These are phyloP conservation scores for Decapterus maruadsi DNA, from an alignment of 2,797 vertebrate genomes.

Conservation along the genomic window DNA sequence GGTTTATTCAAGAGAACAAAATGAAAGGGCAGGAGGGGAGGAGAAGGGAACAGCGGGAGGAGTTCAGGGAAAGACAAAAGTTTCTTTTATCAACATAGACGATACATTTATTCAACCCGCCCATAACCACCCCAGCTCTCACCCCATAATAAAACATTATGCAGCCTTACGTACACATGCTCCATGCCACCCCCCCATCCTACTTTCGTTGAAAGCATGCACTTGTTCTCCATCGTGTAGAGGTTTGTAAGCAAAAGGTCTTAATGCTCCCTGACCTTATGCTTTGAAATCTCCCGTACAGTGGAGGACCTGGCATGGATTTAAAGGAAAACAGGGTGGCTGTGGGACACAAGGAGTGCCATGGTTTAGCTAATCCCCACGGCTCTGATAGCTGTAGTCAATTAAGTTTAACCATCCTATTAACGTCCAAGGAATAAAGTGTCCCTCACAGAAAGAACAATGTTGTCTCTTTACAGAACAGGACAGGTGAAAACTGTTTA, in stretches of 20 bases:
- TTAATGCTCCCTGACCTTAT: not conserved
- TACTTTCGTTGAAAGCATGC: conserved; percentile 45
- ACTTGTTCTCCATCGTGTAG: conserved; percentile 29
- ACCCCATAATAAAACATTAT: conserved; percentile 70
- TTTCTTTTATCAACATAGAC: conserved; percentile 66
- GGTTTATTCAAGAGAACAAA: conserved; percentile 76
- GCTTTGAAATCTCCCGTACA: conserved; percentile 41
- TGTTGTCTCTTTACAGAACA: not conserved
- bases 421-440: conserved; percentile 25
- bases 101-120: conserved; percentile 68
- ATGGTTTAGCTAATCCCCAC: conserved; percentile 15
- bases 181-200: conserved; percentile 26
- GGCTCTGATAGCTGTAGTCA: conserved; percentile 21
- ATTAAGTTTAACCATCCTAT: conserved; percentile 34
- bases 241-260: conserved; percentile 30
- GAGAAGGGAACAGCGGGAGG: conserved; percentile 29
- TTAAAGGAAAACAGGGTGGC: conserved; percentile 9
- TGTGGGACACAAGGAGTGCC: conserved; percentile 21
- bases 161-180: conserved; percentile 62
- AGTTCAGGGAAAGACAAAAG: conserved; percentile 57
- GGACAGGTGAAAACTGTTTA: conserved; percentile 36
- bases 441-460: conserved; percentile 18
- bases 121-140: conserved; percentile 59
- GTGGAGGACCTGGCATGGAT: conserved; percentile 32
- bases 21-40: conserved; percentile 23